Evolutionary conservation across 1,140 invertebrate species (phyloP), one percentile per base, ranked within the genome.

Genomic region (Micrasema longulum): DNA sequence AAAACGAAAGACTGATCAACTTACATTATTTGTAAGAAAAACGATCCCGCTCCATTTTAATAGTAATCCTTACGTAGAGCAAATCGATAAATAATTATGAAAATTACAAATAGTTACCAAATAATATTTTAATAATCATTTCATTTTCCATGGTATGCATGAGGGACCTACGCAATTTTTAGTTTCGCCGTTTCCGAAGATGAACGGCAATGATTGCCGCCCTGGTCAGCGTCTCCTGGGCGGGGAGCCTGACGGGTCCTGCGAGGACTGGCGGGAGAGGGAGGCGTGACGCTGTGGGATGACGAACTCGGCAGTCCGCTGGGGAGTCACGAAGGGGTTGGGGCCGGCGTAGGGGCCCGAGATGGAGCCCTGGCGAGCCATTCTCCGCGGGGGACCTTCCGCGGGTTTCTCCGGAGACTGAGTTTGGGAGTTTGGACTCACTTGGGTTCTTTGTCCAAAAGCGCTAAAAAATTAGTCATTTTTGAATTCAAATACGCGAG

Each of bases 221-320:
- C 66, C 70, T 43, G 66, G 74, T 76, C 71, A 76, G 70, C 74
- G 74, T 47, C 69, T 68, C 31, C 74, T 41, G 10, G 70, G 70
- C 4, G 74, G 74, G 22, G 66, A 66, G 22, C 63, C 47, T 18
- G 57, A 36, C 64, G 72, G 69, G 18, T 72, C 73, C 18, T 72
- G 64, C 6, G 75, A 74, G 16, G 75, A 71, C 60, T 73, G 71
- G 41, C 83, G 76, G 9, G 79, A 48, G 66, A 72, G 14, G 9
- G 64, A 22, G 16, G 47, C 11, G 22, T 71, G 78, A 18, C 87
- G 78, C 74, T 87, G 87, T 60, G 87, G 87, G 65, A 88, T 88
- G 43, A 88, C 85, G 79, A 88, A 88, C 57, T 86, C 84, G 4
- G 87, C 81, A 77, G 86, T 84, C 47, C 85, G 78, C 65, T 84